Conservation (phyloP, 2,113 vertebrate species). For the Erinaceus europaeus region DNA sequence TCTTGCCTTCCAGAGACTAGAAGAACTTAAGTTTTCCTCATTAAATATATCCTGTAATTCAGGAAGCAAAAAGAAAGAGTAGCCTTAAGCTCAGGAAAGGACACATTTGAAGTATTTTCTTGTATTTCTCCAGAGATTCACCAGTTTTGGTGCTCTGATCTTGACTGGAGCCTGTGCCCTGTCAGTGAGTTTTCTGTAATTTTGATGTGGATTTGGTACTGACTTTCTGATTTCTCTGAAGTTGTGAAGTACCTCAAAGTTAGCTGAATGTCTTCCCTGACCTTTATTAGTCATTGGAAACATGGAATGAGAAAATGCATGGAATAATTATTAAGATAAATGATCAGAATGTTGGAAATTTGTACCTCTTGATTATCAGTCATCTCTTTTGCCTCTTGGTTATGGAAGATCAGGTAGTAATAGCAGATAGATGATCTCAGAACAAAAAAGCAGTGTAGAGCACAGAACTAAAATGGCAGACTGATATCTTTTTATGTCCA, state of each 20-base stretch:
- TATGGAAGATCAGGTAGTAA: background rate
- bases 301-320: background rate
- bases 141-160: background rate
- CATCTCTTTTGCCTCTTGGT: background rate
- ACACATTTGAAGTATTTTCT: background rate
- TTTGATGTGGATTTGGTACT: background rate
- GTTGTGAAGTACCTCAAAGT: background rate
- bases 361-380: background rate
- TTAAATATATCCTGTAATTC: background rate
- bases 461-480: background rate
- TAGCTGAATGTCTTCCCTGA: background rate
- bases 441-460: background rate
- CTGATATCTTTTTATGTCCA: background rate
- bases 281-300: background rate
- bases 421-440: background rate
- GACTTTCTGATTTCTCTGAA: background rate
- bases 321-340: too few species aligned
- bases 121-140: background rate
- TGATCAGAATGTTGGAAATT: background rate
- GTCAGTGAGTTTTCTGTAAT: background rate
- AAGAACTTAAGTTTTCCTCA: background rate
- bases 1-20: background rate
- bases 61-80: background rate
- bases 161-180: background rate
- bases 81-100: background rate